These are phyloP conservation scores for Mobula birostris DNA, from an alignment of 2,113 vertebrate genomes.

Conservation along the genomic window DNA sequence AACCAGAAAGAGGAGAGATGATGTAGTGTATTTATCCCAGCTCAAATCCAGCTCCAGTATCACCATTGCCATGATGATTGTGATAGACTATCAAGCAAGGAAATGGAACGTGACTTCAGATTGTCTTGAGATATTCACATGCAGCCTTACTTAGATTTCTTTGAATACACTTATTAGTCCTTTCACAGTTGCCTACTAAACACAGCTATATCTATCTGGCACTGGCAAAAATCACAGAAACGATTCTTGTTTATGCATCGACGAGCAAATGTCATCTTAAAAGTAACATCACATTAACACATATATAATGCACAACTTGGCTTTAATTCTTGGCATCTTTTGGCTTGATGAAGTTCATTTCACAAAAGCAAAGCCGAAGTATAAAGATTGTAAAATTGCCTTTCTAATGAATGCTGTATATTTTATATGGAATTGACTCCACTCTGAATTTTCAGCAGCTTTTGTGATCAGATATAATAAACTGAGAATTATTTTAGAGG, in stretches of 20 bases:
- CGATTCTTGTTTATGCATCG: neutral
- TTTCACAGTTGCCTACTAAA: neutral
- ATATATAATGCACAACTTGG: neutral
- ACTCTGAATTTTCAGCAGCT: neutral
- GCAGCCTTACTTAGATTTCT: neutral
- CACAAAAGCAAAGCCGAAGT: neutral
- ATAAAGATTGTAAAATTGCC: neutral
- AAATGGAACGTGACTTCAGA: neutral
- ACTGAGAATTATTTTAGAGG: neutral
- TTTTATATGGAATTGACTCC: neutral
- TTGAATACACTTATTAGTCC: neutral
- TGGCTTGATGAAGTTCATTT: neutral
- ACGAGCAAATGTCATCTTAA: neutral
- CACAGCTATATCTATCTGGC: neutral
- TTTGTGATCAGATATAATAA: neutral
- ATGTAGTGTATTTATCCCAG: neutral
- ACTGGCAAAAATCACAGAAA: neutral
- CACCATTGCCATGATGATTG: neutral
- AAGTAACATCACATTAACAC: neutral
- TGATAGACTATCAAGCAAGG: neutral
- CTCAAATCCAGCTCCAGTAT: neutral
- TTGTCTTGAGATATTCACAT: neutral
- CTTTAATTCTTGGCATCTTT: neutral
- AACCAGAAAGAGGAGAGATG: neutral
- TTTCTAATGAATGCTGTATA: neutral